Conservation (phyloP, 2,113 vertebrate species). For the Haplochromis burtoni region DNA sequence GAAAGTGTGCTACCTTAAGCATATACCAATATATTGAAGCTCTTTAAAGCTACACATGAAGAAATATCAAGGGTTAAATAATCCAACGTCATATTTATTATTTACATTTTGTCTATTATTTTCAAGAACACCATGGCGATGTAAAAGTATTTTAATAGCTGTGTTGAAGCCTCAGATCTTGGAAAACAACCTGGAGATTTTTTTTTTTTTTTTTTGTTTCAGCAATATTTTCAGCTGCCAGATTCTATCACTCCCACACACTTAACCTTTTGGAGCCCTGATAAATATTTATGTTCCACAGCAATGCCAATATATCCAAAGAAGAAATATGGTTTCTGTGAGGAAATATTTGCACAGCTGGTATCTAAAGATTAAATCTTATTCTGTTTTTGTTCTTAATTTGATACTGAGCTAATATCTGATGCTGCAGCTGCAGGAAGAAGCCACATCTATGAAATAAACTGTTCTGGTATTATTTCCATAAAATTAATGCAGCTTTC, state of each 20-base stretch:
- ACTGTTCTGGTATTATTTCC: background rate
- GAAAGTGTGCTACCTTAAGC: background rate
- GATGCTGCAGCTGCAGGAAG: background rate
- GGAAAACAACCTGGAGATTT: background rate
- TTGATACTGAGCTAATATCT: background rate
- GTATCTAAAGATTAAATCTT: background rate
- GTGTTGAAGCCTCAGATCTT: background rate
- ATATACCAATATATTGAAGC: background rate
- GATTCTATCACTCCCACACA: slow-evolving; percentile 44
- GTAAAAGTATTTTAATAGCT: background rate
- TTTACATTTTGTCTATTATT: background rate
- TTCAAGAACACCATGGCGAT: background rate
- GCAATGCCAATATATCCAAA: background rate
- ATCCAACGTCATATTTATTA: background rate
- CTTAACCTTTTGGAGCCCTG: slow-evolving; percentile 32
- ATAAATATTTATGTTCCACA: slow-evolving; percentile 45
- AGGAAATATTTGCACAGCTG: slow-evolving; percentile 9
- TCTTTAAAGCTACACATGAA: background rate
- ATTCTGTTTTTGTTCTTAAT: slow-evolving; percentile 5
- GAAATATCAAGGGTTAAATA: background rate
- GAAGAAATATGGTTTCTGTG: slow-evolving; percentile 12
- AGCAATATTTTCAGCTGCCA: slow-evolving; percentile 32
- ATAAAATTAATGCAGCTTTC: background rate
- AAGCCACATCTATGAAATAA: background rate
- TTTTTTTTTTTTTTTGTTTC: background rate